phyloP scores from a whole-genome alignment of 2,797 vertebrate species.

The Rhodeus uyekii region DNA sequence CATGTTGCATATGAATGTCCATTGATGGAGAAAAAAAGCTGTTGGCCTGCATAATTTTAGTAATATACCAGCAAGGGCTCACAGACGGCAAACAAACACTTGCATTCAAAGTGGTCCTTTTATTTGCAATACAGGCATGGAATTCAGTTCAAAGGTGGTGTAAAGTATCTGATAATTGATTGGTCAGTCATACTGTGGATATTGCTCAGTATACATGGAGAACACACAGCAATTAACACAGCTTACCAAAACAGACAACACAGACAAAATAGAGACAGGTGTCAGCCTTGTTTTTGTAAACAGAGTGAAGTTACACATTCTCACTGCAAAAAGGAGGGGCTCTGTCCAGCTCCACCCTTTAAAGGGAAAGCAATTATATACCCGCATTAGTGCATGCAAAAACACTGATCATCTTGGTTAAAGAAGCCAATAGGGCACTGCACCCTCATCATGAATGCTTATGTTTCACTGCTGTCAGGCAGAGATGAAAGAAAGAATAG shows the following conservation, averaged over 20 bases:
- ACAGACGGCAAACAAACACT: conserved; percentile 29
- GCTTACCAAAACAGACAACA: conserved; percentile 64
- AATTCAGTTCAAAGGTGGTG: conserved; percentile 55
- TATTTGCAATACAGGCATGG: conserved; percentile 64
- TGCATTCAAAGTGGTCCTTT: conserved; percentile 46
- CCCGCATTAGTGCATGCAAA: conserved; percentile 50
- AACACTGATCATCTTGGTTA: conserved; percentile 39
- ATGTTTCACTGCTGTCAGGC: not conserved
- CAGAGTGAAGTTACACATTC: conserved; percentile 39
- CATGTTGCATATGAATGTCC: not conserved
- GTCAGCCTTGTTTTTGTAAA: conserved; percentile 52
- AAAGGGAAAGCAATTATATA: conserved; percentile 50
- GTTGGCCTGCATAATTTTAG: not conserved
- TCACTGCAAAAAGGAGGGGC: conserved; percentile 35
- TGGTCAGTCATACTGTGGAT: conserved; percentile 57
- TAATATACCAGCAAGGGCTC: not conserved
- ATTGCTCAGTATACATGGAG: conserved; percentile 71
- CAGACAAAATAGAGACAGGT: conserved; percentile 47
- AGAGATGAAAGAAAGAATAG: not conserved
- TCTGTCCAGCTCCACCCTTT: conserved; percentile 28
- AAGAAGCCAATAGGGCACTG: not conserved
- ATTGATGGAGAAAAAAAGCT: not conserved
- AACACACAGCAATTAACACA: conserved; percentile 60
- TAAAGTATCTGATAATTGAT: conserved; percentile 50
- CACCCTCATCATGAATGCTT: not conserved